Conservation (phyloP, 30 jellyfish, hydroid and myxozoan genomes). For the Mastigias papua region DNA sequence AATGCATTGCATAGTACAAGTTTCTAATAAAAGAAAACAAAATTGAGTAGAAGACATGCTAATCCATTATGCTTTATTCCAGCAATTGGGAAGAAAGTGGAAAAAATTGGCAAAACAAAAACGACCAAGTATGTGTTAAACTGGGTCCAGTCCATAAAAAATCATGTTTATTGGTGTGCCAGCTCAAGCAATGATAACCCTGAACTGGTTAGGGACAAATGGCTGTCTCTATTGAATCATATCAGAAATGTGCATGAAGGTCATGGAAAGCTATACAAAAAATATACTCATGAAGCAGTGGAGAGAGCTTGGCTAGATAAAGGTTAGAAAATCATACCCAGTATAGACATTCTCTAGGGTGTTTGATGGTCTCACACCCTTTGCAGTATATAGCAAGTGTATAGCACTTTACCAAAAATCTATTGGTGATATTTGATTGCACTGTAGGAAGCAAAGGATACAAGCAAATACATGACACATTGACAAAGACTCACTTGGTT, state of each 20-base stretch:
- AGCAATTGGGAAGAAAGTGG: neutral
- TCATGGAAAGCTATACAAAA: conserved; percentile 9
- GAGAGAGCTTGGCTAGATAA: conserved; percentile 42
- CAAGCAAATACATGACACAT: conserved; percentile 18
- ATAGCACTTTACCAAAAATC: too few species aligned
- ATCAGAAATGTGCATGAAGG: conserved; percentile 27
- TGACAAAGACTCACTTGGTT: conserved; percentile 15
- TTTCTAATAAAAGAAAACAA: too few species aligned
- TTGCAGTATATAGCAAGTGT: too few species aligned
- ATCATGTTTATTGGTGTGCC: conserved; percentile 68
- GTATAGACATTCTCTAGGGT: too few species aligned
- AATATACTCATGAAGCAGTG: conserved; percentile 29
- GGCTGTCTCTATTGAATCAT: conserved; percentile 58
- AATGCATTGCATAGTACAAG: too few species aligned
- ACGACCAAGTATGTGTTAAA: conserved; percentile 12
- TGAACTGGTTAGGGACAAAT: conserved; percentile 36
- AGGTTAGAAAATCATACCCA: conserved; percentile 19
- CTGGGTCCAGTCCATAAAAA: conserved; percentile 45
- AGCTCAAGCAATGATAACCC: conserved; percentile 36
- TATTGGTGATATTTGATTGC: too few species aligned
- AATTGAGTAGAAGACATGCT: too few species aligned
- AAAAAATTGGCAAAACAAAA: conserved; percentile 17
- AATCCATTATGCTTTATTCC: too few species aligned
- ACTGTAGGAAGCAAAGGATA: conserved; percentile 32
- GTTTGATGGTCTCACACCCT: too few species aligned